phyloP scores from a whole-genome alignment of 2,888 invertebrate species.

The Caenorhabditis wallacei region DNA sequence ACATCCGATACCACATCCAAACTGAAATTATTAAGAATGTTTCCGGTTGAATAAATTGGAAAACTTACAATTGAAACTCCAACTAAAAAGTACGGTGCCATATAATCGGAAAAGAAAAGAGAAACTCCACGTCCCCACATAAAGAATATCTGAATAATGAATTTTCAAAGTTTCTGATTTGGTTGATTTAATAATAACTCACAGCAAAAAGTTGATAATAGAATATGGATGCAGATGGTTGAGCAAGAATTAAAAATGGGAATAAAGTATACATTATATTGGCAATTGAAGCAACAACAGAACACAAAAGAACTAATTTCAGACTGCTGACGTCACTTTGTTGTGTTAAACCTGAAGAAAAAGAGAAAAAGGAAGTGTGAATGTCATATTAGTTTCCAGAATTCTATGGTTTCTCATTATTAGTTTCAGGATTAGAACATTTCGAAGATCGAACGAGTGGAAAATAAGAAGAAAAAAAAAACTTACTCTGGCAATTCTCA shows the following conservation, averaged over 20 bases:
- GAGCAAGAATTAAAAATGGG: conserved; percentile 70
- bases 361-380: neutral
- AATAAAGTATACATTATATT: conserved; percentile 67
- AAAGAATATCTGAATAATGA: conserved; percentile 65
- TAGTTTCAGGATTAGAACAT: conserved; percentile 5
- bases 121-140: conserved; percentile 61
- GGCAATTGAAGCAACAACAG: conserved; percentile 64
- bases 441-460: conserved; percentile 5
- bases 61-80: conserved; percentile 67
- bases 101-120: conserved; percentile 63
- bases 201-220: conserved; percentile 70
- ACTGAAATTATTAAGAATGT: conserved; percentile 29
- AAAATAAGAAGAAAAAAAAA: too few species aligned
- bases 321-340: conserved; percentile 63
- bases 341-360: conserved; percentile 60
- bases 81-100: conserved; percentile 70
- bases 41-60: neutral
- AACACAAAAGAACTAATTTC: conserved; percentile 68
- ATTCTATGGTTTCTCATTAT: too few species aligned
- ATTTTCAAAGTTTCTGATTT: too few species aligned
- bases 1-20: conserved; percentile 68
- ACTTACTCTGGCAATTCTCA: conserved; percentile 52
- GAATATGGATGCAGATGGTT: conserved; percentile 63
- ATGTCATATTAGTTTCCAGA: conserved; percentile 7
- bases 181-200: neutral